Evolutionary conservation across 2,888 invertebrate species (phyloP).

Genomic region (Opisthograptis luteolata): DNA sequence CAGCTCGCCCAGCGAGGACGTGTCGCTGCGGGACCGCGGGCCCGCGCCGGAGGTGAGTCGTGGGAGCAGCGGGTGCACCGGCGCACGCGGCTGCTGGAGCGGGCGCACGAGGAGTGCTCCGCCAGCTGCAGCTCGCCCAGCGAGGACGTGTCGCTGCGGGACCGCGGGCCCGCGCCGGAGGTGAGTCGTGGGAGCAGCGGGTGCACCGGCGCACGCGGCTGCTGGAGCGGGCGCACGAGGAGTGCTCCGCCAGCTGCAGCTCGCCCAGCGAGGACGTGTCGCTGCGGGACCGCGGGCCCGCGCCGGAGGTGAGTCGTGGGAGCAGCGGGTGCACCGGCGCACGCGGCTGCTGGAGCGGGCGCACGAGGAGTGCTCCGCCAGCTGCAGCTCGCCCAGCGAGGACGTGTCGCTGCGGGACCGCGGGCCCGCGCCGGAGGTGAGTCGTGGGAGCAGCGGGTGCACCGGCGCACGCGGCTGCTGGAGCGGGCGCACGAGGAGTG

Average conservation of each 20-base stretch:
- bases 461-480: slow-evolving; percentile 88
- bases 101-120: slow-evolving; percentile 87
- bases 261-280: slow-evolving; percentile 94
- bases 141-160: slow-evolving; percentile 91
- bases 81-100: slow-evolving; percentile 89
- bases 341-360: slow-evolving; percentile 89
- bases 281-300: slow-evolving; percentile 68
- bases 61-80: too few species aligned
- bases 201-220: slow-evolving; percentile 89
- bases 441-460: too few species aligned
- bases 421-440: slow-evolving; percentile 43
- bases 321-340: too few species aligned
- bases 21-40: slow-evolving; percentile 85
- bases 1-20: slow-evolving; percentile 93
- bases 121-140: slow-evolving; percentile 90
- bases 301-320: slow-evolving; percentile 46
- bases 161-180: slow-evolving; percentile 47
- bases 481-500: slow-evolving; percentile 89
- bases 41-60: slow-evolving; percentile 42
- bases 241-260: slow-evolving; percentile 86
- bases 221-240: slow-evolving; percentile 89
- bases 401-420: slow-evolving; percentile 88
- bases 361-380: slow-evolving; percentile 87
- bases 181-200: too few species aligned
- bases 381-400: slow-evolving; percentile 91